Evolutionary conservation across 2,888 invertebrate species (phyloP), one percentile per base, ranked within the genome.

Genomic region (Cataglyphis cursor): DNA sequence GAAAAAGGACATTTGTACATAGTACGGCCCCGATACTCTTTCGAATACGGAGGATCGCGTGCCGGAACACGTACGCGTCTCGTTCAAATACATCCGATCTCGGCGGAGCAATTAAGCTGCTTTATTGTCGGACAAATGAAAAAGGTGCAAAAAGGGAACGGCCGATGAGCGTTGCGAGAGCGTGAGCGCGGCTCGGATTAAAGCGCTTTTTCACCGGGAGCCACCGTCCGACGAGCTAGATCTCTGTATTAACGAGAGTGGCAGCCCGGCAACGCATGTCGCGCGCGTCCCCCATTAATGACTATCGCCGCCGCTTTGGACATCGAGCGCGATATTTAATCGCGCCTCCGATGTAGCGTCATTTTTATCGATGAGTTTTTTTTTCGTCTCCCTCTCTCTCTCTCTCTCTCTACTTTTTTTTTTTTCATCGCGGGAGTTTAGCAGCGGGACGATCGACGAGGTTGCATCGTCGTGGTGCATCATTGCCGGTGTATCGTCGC

Each of bases 251-350:
- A 88, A 81, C 84, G 73, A 62, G 81, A 68, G 51, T 51, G 61
- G 35, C 28, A 64, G 72, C 48, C 57, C 31, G 51, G 64, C 38
- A 84, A 65, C 82, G 75, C 84, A 83, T 85, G 44, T 44, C 44
- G 44, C 88, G 76, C 84, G 81, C 78, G 59, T 51, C 81, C 83
- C 59, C 82, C 86, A 86, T 91, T 91, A 91, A 91, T 85, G 89
- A 87, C 87, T 86, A 87, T 88, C 85, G 54, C 75, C 76, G 41
- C 21, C 86, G 83, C 85, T 88, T 84, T 85, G 81, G 81, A 68
- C 61, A 84, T 59, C 75, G 84, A 85, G 82, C 85, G 84, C 85
- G 87, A 89, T 87, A 90, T 91, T 91, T 90, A 90, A 91, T 91
- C 89, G 90, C 81, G 72, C 66, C 59, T 66, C 57, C 84, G 81